Percentiles rank a stretch among this genome's conserved stretches.
These are phyloP conservation scores for Chaetophractus vellerosus DNA, from an alignment of 2,797 vertebrate genomes.

Conservation along the genomic window DNA sequence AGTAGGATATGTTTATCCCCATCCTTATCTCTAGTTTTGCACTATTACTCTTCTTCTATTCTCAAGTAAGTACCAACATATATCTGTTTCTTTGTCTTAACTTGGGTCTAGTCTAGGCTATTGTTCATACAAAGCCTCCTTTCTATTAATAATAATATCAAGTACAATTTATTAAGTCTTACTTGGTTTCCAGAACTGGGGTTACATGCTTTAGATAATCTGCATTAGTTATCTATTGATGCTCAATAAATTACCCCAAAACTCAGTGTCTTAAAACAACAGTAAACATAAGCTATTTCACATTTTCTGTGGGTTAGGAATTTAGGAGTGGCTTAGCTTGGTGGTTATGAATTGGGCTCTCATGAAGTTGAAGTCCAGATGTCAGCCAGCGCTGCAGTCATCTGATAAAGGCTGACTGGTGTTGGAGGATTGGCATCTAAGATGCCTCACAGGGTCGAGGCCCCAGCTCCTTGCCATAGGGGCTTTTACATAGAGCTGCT, in stretches of 20 bases:
- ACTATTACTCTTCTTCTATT: neutral
- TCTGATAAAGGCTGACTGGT: neutral
- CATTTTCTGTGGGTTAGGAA: neutral
- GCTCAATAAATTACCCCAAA: neutral
- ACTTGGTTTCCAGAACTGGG: neutral
- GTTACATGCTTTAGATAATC: neutral
- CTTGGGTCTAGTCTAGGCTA: neutral
- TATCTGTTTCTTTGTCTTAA: neutral
- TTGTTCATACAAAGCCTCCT: neutral
- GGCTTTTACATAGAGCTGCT: neutral
- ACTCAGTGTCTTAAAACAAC: neutral
- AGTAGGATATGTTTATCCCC: too few relatives aligned
- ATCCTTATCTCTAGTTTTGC: neutral
- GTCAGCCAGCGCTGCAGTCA: neutral
- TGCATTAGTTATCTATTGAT: neutral
- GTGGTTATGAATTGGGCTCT: neutral
- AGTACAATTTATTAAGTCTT: neutral
- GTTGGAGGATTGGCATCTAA: neutral
- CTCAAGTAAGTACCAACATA: too few relatives aligned
- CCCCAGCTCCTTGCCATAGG: neutral
- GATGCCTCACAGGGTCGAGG: neutral
- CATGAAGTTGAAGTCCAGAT: neutral
- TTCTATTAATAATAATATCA: neutral
- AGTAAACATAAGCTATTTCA: neutral
- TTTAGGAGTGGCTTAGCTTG: neutral